These are phyloP conservation scores for Panurus biarmicus DNA, from an alignment of 2,113 vertebrate species.

Conservation along the genomic window DNA sequence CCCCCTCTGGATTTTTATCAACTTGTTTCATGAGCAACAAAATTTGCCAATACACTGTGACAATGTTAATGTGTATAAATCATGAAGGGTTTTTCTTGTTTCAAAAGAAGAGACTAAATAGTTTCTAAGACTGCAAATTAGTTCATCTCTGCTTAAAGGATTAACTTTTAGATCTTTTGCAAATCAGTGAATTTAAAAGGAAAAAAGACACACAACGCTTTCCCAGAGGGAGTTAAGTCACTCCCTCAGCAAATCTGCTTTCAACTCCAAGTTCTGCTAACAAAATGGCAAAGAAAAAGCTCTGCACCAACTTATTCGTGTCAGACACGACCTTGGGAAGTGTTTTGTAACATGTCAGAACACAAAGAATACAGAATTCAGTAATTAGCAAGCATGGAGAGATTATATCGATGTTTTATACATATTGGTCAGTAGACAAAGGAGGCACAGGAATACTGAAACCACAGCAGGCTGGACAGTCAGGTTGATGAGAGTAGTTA, in stretches of 20 bases:
- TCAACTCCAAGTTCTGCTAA: not conserved
- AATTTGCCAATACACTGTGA: not conserved
- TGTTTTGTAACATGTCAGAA: not conserved
- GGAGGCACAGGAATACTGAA: not conserved
- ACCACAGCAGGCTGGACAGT: slow-evolving; percentile 1
- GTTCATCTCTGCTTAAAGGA: slow-evolving; percentile 8
- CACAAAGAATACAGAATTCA: not conserved
- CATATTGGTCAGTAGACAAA: not conserved
- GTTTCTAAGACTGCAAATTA: slow-evolving; percentile 35
- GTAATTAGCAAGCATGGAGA: not conserved
- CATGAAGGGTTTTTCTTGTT: not conserved
- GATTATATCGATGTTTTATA: not conserved
- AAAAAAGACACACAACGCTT: not conserved
- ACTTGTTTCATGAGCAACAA: not conserved
- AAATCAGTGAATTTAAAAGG: slow-evolving; percentile 9
- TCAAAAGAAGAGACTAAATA: not conserved
- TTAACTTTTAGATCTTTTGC: slow-evolving; percentile 12
- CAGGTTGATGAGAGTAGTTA: slow-evolving; percentile 69
- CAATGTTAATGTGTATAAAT: not conserved
- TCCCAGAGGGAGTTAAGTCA: not conserved
- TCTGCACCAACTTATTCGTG: not conserved
- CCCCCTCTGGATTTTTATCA: not conserved
- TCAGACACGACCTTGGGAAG: not conserved
- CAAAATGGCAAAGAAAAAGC: not conserved
- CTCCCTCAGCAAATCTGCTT: not conserved